Base-by-base conservation (phyloP, 2,797 vertebrate species). In the Malacoctenus gilli region DNA sequence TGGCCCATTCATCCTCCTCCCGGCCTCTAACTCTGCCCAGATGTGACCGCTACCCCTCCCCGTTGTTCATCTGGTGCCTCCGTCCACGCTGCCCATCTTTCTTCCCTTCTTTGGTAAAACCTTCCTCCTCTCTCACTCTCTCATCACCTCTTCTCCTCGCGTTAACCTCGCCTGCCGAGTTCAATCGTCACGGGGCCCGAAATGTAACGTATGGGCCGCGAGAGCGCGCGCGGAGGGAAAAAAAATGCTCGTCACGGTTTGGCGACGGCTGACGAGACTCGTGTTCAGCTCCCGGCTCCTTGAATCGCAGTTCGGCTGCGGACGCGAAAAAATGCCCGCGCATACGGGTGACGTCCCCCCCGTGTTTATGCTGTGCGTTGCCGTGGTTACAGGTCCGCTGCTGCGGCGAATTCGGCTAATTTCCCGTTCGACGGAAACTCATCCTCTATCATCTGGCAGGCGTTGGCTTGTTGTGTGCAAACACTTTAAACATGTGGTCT, bases 41-140 rank as follows among this genome's bases (percentile, higher is more conserved):
- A 83, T 83, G 77, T 81, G 77, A 72, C 75, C 67, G 8, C 43
- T 82, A 76, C 31, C 63, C 76, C 38, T 49, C 62, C 2, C 21
- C 5, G 22, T 58, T 37, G 53, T 71, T 69, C 28, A 44, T 79
- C 77, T 72, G 49, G 0, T 44, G 59, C 68, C 74, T 63, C 54
- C 65, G 47, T 50, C 41, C 46, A 25, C 39, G 76, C 48, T 46
- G 43, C 48, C 42, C 55, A 39, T 69, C 38, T 44, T 41, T 61
- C 54, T 66, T 66, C 37, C 53, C 61, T 69, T 56, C 71, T 68
- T 71, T 75, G 62, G 56, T 60, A 64, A n/a, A 77, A 74, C 15
- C 40, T 2, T 23, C 58, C n/a, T n/a, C 2, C 1, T 54, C 56
- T 59, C 50, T 68, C 47, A 21, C 53, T 58, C 71, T 42, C 23